Base-by-base conservation (phyloP, 2,888 invertebrate species). In the Terebella lapidaria region DNA sequence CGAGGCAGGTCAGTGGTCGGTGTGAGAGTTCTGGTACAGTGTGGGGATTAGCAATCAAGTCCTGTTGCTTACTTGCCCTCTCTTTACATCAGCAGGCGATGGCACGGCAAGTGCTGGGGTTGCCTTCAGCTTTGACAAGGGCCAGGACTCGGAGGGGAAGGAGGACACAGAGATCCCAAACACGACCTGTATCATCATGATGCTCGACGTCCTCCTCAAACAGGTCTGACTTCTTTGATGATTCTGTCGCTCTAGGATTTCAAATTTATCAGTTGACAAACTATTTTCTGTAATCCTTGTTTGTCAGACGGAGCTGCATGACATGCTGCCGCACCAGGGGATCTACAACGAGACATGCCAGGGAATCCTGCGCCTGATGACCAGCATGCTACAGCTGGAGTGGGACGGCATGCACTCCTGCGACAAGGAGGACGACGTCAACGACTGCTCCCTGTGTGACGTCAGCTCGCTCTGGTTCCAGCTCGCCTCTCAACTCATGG, bases 131-230 rank as follows among this genome's bases (percentile, higher is more conserved):
- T 51, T 52, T 51, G 27, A 24, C 27, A 29, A 15, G 22, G 42
- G 42, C 42, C 42, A 35, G 42, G 42, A 35, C 10, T 35, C n/a
- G n/a, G 42, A 35, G 10, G n/a, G 10, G n/a, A n/a, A 35, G 10
- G n/a, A 49, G 10, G 49, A 49, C 5, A 5, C 10, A 10, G 18
- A 49, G 61, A 72, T 80, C 18, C 35, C 35, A 57, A 92, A 93
- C 79, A 84, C 95, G n/a, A 91, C 91, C 0, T 95, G 95, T 75
- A 96, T 94, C 78, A 92, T 96, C 67, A 86, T 96, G 45, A 95
- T 97, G 94, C 83, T 97, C 65, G 97, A 99, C 76, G 89, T 96
- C 69, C 83, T 95, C 54, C 83, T 96, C 18, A 94, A 94, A 83
- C 97, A 99, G 86, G 91, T 90, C 66, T 65, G 42, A 35, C 42